phyloP scores from a whole-genome alignment of 2,797 vertebrate species.

The Clarias pachynema region DNA sequence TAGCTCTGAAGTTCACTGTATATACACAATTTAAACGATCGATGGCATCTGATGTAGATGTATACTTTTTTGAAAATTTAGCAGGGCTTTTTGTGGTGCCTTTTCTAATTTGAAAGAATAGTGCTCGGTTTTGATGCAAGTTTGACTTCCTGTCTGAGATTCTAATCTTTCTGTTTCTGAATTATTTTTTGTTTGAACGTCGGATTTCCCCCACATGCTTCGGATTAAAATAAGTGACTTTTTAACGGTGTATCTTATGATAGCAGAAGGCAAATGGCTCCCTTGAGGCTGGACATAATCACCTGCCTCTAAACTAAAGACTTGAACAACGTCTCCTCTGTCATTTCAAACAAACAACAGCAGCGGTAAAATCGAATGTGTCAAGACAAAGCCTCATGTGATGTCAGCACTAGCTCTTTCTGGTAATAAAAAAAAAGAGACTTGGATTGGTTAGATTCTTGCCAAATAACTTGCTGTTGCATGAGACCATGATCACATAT shows the following conservation, averaged over 20 bases:
- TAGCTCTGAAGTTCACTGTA: background rate
- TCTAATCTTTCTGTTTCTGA: conserved; percentile 44
- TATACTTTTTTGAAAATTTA: background rate
- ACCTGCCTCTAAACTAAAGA: conserved; percentile 29
- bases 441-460: conserved; percentile 10
- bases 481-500: conserved; percentile 55
- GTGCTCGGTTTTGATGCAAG: conserved; percentile 37
- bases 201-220: conserved; percentile 54
- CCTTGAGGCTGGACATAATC: conserved; percentile 59
- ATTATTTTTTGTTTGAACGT: conserved; percentile 59
- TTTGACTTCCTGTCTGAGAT: conserved; percentile 51
- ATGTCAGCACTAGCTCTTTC: background rate
- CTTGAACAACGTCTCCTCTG: conserved; percentile 10
- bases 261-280: conserved; percentile 68
- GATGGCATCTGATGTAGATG: background rate
- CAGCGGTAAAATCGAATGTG: background rate
- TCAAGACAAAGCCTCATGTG: conserved; percentile 1
- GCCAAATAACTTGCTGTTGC: conserved; percentile 44
- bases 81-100: background rate
- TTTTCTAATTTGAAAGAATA: conserved; percentile 10
- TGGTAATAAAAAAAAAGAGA: background rate
- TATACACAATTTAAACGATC: background rate
- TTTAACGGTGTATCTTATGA: conserved; percentile 64
- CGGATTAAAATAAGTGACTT: conserved; percentile 58
- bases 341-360: background rate